Evolutionary conservation across 1,140 invertebrate species (phyloP).

Genomic region (Apis florea): DNA sequence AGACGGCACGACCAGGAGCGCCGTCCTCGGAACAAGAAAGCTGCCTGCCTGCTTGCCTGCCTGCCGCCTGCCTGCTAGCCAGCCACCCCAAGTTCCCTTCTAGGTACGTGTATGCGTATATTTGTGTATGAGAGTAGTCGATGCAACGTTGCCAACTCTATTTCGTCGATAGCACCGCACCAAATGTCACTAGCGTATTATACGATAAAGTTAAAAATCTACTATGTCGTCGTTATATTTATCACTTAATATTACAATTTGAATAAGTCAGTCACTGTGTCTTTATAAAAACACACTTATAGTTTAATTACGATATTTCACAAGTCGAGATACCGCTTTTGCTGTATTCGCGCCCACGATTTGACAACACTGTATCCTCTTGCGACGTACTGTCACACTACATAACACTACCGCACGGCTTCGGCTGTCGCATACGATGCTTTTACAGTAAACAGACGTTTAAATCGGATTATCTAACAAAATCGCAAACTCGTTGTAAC

Average conservation of each 20-base stretch:
- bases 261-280: not conserved
- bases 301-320: not conserved
- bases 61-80: slow-evolving; percentile 48
- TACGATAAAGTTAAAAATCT: slow-evolving; percentile 31
- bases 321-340: slow-evolving; percentile 21
- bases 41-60: slow-evolving; percentile 62
- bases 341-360: slow-evolving; percentile 54
- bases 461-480: not conserved
- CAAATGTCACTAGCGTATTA: slow-evolving; percentile 61
- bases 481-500: not conserved
- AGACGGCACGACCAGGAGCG: slow-evolving; percentile 60
- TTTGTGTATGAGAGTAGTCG: slow-evolving; percentile 55
- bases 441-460: slow-evolving; percentile 41
- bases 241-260: slow-evolving; percentile 16
- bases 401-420: slow-evolving; percentile 40
- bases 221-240: not conserved
- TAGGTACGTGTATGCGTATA: slow-evolving; percentile 60
- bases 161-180: slow-evolving; percentile 62
- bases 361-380: slow-evolving; percentile 64
- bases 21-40: slow-evolving; percentile 75
- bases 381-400: slow-evolving; percentile 68
- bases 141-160: slow-evolving; percentile 73
- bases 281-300: not conserved
- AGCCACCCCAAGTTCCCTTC: slow-evolving; percentile 71
- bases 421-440: slow-evolving; percentile 33